These are phyloP conservation scores for Toxonevra muliebris DNA, from an alignment of 2,888 invertebrate species.

Conservation along the genomic window DNA sequence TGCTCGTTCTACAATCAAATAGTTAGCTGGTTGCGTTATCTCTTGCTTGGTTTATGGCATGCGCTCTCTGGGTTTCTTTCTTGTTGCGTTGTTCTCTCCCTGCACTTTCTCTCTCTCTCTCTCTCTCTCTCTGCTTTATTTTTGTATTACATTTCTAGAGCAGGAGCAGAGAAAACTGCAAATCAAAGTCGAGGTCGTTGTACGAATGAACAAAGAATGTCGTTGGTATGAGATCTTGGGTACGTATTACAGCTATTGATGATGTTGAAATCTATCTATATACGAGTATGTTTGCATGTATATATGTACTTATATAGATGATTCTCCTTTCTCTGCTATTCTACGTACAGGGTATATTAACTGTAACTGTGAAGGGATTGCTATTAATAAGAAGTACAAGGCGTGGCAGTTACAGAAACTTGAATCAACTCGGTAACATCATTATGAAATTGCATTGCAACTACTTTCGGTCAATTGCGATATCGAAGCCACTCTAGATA, in stretches of 20 bases:
- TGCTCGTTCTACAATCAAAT: not conserved
- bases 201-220: constrained; percentile 62
- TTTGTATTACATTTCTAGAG: constrained; percentile 27
- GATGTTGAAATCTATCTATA: constrained; percentile 38
- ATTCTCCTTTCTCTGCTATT: constrained; percentile 1
- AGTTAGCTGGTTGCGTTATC: too few relatives aligned
- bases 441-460: too few relatives aligned
- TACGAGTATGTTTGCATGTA: constrained; percentile 14
- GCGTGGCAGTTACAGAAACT: not conserved
- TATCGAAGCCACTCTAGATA: too few relatives aligned
- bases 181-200: constrained; percentile 64
- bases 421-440: constrained; percentile 1
- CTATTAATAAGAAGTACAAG: too few relatives aligned
- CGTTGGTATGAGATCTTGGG: constrained; percentile 39
- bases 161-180: constrained; percentile 51
- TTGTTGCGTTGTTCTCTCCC: not conserved
- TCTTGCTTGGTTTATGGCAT: not conserved
- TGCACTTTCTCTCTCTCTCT: constrained; percentile 24
- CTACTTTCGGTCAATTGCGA: too few relatives aligned
- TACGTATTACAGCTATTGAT: constrained; percentile 38
- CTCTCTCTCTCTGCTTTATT: constrained; percentile 30
- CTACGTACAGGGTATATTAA: not conserved
- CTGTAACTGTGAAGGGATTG: too few relatives aligned
- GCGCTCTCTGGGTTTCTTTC: constrained; percentile 1
- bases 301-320: too few relatives aligned